Evolutionary conservation across 2,888 invertebrate genomes (phyloP), one percentile per base, ranked within the genome.

Genomic region (Arctia plantaginis): DNA sequence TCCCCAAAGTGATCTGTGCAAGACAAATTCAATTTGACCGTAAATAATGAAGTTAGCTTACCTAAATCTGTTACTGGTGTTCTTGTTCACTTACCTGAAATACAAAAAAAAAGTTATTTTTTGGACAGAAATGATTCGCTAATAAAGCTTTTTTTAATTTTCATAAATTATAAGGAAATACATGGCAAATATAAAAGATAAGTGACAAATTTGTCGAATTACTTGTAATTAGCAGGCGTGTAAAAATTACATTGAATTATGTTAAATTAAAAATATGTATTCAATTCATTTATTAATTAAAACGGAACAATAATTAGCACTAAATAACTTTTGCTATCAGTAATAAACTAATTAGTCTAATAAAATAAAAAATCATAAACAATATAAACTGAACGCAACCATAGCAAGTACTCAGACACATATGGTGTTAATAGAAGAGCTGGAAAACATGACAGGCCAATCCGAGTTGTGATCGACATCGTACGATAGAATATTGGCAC

Each of bases 11-110:
- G 75, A 85, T 77, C 74, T 72, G 69, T 79, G 70, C 73, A 73
- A 55, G 71, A 68, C 69, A 75, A 78, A 84, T 80, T 73, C 69
- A 75, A 82, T 84, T 82, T 71, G 59, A 30, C 72, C 76, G 74
- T 69, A 78, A 77, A 83, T 80, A 83, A 82, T 76, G 66, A 67
- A 66, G 77, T 85, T 81, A 78, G 77, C 83, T 86, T 59, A 85
- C 86, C 77, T 79, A 81, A 81, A 75, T 76, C 55, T 59, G 75
- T 84, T 77, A 82, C 41, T 0, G 66, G 73, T 27, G 72, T 78
- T 80, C 62, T 83, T 77, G 68, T n/a, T 66, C 75, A 81, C 86
- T 85, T 84, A 85, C 84, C 84, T 85, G 85, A 75, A 76, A 85
- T 41, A 67, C 72, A 77, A 27, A 74, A 23, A 73, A 59, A 69